Percentiles rank a stretch among this genome's conserved stretches.
phyloP scores from a whole-genome alignment of 2,888 invertebrate species.

The Iselma pallidipennis region DNA sequence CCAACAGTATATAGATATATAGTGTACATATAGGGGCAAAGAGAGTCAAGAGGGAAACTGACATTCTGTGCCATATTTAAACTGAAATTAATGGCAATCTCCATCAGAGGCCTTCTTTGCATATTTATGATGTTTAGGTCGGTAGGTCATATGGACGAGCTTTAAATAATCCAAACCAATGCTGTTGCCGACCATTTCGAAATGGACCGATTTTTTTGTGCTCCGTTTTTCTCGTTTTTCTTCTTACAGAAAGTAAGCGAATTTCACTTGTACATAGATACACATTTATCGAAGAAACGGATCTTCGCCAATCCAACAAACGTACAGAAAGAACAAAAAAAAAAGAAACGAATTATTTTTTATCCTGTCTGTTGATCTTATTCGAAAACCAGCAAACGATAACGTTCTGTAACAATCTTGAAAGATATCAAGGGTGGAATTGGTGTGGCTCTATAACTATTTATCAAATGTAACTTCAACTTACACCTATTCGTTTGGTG shows the following conservation, averaged over 20 bases:
- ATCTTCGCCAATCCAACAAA: not conserved
- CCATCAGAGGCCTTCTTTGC: not conserved
- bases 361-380: not conserved
- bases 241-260: too few species aligned
- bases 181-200: not conserved
- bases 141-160: constrained; percentile 1
- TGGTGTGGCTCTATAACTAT: too few species aligned
- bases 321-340: not conserved
- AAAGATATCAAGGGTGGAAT: not conserved
- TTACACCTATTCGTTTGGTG: not conserved
- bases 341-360: not conserved
- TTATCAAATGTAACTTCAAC: too few species aligned
- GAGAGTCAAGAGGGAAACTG: too few species aligned
- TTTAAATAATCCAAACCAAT: constrained; percentile 5
- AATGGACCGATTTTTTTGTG: not conserved
- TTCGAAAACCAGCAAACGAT: not conserved
- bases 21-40: not conserved
- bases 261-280: not conserved
- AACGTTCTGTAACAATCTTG: not conserved
- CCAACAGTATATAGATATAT: constrained; percentile 8
- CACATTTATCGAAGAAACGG: not conserved
- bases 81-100: constrained; percentile 12
- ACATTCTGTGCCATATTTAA: constrained; percentile 15
- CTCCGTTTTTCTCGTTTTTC: not conserved
- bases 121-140: not conserved